Base-by-base conservation (phyloP, 1,140 invertebrate genomes). In the Ceratoteleas bidentatus region DNA sequence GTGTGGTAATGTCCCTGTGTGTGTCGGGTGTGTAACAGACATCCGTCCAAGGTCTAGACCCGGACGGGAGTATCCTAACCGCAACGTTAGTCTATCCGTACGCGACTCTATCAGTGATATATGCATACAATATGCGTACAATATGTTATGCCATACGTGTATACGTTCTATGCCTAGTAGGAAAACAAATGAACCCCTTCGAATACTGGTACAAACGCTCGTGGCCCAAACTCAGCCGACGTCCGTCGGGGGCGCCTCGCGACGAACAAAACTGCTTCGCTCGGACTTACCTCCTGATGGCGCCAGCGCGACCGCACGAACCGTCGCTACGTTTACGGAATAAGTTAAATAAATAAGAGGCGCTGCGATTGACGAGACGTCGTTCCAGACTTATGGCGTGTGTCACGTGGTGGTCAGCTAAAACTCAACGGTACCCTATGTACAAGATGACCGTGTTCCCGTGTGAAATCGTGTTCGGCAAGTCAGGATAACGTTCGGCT, bases 201-300 rank as follows among this genome's bases (percentile, higher is more conserved):
- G 24, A 84, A 81, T 81, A 81, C 82, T 84, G 82, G 68, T 84
- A 81, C 49, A 56, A 74, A 77, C 74, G 64, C 77, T 74, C 77
- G 38, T 60, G 38, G 78, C 77, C 82, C 82, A 78, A 78, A 66
- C 6, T 54, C n/a, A 69, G 52, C n/a, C 32, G 36, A 64, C 38
- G 24, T 36, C 8, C 24, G 33, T n/a, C 47, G 53, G 24, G 49
- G n/a, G 24, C 11, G 14, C 56, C 32, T 24, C 16, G 49, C 43
- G 8, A 53, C 54, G 52, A 73, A 69, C 72, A 70, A 70, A 81
- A 75, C 61, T 75, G 57, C 60, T 49, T 40, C 36, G 10, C 36
- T 40, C 13, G 45, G 6, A 47, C 10, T 47, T 47, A 47, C 24
- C 24, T 24, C 1, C 24, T 2, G 24, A 24, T 24, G 24, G 24